Evolutionary conservation across 2,113 vertebrate genomes (phyloP), one percentile per base, ranked within the genome.

Genomic region (Silurus asotus): DNA sequence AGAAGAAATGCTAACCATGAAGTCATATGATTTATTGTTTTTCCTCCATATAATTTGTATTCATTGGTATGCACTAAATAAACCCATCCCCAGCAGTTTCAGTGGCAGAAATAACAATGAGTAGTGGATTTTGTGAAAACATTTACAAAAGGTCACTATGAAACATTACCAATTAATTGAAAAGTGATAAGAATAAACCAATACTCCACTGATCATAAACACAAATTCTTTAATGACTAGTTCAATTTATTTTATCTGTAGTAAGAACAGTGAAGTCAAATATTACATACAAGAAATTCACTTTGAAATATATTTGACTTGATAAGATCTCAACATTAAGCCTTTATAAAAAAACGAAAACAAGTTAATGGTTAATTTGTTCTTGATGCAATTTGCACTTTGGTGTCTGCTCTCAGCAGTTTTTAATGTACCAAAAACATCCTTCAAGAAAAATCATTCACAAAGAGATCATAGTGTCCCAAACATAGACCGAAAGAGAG

Each of bases 301-400:
- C 23, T 51, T 64, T 56, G 49, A 4, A 2, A 19, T 72, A 14
- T 3, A 64, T 82, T 37, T 75, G 23, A 15, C 3, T 37, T 55
- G 13, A 55, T 7, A 62, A 55, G 5, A 2, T 19, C 55, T 49
- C 1, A 48, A 37, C 20, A 55, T 37, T 55, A 19, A 55, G 1
- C 53, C 13, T 17, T 62, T 25, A 76, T 37, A 23, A 15, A 59
- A 20, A 82, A 55, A 28, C 2, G 23, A 20, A 49, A 64, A 78
- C 53, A 81, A 87, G 86, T 83, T 88, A 85, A 62, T 87, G 51
- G 28, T 75, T 88, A 81, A 85, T 89, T 45, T 81, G 58, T 83
- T 77, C 58, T 64, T 87, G 28, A n/a, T 82, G 58, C 19, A 4
- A 82, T 64, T 51, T 13, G 62, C 51, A 81, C 79, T 74, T 75